Percentiles rank a stretch among this genome's conserved stretches.
Conservation (phyloP, 2,113 vertebrate species). For the Gulo gulo region DNA sequence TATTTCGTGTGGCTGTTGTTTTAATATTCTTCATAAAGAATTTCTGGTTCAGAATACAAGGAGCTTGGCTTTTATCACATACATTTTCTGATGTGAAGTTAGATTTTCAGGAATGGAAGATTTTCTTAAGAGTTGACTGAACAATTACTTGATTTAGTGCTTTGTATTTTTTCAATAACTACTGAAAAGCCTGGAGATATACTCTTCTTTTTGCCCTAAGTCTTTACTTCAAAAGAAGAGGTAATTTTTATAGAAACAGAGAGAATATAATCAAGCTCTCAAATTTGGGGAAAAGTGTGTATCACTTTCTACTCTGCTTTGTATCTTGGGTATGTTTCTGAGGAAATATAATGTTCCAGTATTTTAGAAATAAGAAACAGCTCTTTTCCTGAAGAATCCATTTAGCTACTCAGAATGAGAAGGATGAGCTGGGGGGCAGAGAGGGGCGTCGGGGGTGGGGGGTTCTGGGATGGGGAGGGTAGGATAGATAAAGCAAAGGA, state of each 20-base stretch:
- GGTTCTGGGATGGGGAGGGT: rapidly evolving
- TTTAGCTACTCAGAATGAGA: background rate
- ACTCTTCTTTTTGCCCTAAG: background rate
- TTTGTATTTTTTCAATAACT: background rate
- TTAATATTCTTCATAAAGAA: background rate
- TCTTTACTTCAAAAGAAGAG: background rate
- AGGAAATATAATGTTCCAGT: background rate
- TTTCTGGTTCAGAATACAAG: background rate
- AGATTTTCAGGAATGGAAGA: background rate
- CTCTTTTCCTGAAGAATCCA: background rate
- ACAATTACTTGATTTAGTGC: background rate
- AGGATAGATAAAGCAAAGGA: background rate
- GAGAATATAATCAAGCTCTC: background rate
- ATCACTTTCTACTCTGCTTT: background rate
- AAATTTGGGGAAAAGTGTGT: background rate
- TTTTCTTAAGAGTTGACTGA: background rate
- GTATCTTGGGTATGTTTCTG: background rate
- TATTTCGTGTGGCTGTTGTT: background rate
- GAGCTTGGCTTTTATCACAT: background rate
- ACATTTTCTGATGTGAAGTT: background rate
- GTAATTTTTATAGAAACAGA: background rate
- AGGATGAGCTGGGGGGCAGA: background rate
- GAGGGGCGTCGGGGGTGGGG: rapidly evolving
- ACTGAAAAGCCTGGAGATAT: background rate
- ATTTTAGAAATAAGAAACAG: background rate